phyloP scores from a whole-genome alignment of 2,797 vertebrate species.

The Bufotes viridis region DNA sequence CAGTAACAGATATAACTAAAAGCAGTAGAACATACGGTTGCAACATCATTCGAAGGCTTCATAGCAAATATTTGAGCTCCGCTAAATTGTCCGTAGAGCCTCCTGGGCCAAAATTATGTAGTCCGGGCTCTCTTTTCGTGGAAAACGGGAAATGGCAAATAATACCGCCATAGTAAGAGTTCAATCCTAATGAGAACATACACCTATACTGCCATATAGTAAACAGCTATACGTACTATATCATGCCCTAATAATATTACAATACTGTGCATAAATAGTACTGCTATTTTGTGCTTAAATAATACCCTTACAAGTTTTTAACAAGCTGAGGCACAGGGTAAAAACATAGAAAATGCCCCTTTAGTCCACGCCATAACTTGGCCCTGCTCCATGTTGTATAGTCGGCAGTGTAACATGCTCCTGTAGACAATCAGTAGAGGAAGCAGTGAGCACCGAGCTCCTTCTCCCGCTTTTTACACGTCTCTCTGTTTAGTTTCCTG shows the following conservation, averaged over 20 bases:
- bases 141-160: not conserved
- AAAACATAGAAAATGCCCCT: no score
- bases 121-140: not conserved
- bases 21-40: not conserved
- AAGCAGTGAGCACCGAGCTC: not conserved
- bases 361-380: not conserved
- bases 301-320: no score
- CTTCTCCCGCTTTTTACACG: not conserved
- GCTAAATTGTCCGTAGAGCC: not conserved
- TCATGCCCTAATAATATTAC: not conserved
- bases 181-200: not conserved
- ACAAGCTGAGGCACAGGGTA: no score
- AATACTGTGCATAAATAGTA: not conserved
- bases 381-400: not conserved
- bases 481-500: conserved; percentile 37
- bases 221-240: not conserved
- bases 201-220: not conserved
- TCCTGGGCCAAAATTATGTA: not conserved
- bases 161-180: not conserved
- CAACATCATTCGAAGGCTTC: not conserved
- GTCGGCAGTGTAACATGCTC: not conserved
- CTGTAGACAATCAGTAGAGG: conserved; percentile 29
- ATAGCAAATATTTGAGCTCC: not conserved
- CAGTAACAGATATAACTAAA: not conserved
- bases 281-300: not conserved